Base-by-base conservation (phyloP, 2,888 invertebrate genomes). In the Synanthedon andrenaeformis region DNA sequence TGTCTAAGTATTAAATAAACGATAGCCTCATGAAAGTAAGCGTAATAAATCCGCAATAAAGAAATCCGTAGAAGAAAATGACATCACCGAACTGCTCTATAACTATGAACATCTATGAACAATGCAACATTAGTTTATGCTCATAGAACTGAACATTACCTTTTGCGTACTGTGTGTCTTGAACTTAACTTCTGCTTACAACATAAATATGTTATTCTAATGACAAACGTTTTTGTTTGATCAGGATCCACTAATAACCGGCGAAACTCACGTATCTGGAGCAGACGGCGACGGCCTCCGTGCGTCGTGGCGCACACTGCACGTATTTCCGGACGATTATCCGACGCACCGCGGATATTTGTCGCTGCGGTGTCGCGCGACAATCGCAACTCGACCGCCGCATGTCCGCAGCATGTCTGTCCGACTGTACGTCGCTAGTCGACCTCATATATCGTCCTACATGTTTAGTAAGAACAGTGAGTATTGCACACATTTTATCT, bases 391-490 rank as follows among this genome's bases (percentile, higher is more conserved):
- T 51, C 65, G 69, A 0, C 86, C 86, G 54, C 77, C 81, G 11
- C 68, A 78, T 57, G 76, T 70, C 55, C 77, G 85, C 54, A 72
- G 74, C 61, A 86, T 86, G 85, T 82, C 86, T 3, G 86, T 86
- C 58, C 75, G 86, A 6, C 71, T 86, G 11, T 85, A 80, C 51
- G 81, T 86, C 28, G 85, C 84, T 0, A 68, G 72, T 5, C 72
- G 84, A 0, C 86, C 85, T 13, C 85, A 84, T 69, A 82, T 86
- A 73, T 83, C 86, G 1, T 79, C 82, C 0, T 85, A 81, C 64
- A 85, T 85, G 84, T 83, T 86, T 72, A 86, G 86, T 75, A 86
- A 85, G 73, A 86, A 84, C 68, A 85, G 86, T 86, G 64, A 82
- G 86, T 85, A 59, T 58, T 1, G 14, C 28, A 35, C 1, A 35